Evolutionary conservation across 2,888 invertebrate genomes (phyloP), one percentile per base, ranked within the genome.

Genomic region (Linyphia triangularis): DNA sequence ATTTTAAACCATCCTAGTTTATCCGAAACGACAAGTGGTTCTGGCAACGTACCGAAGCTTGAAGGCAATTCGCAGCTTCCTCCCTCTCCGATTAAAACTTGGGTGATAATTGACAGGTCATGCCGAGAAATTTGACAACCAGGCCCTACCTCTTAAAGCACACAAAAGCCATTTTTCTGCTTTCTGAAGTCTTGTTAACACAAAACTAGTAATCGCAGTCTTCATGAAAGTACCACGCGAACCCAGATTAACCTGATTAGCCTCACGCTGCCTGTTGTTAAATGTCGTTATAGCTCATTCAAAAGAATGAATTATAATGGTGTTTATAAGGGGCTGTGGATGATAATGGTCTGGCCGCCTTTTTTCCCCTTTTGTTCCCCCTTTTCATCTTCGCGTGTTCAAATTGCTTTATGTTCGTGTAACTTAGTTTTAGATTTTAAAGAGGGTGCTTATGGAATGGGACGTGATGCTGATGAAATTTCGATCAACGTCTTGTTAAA

Each of bases 181-280:
- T 73, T 26, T 37, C n/a, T 63, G 63, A 51, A 51, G 33, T 37
- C 84, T 85, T 77, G 84, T 85, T 85, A 85, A 85, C 84, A 85
- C 37, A 33, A 69, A 85, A 77, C n/a, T 57, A 30, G 69, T 85
- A 85, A 85, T 85, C 75, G 67, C 69, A 28, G 75, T 24, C 19
- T 24, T 72, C 43, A 40, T 72, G 5, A 73, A 43, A 10, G 28
- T 33, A 16, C 28, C 40, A 10, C 9, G 26, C 37, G 37, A 19
- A 63, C 63, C 33, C 30, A 63, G 70, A 70, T 70, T 77, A 77
- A 57, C 65, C 65, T 73, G 65, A 83, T 83, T 83, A 83, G 73
- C 83, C 69, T 33, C 30, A 22, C 57, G 9, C n/a, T 22, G 51
- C 51, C 16, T 63, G 69, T 69, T 67, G 57, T 81, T 81, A 81